phyloP scores from a whole-genome alignment of 1,140 invertebrate species.

The Macrosteles quadrilineatus region DNA sequence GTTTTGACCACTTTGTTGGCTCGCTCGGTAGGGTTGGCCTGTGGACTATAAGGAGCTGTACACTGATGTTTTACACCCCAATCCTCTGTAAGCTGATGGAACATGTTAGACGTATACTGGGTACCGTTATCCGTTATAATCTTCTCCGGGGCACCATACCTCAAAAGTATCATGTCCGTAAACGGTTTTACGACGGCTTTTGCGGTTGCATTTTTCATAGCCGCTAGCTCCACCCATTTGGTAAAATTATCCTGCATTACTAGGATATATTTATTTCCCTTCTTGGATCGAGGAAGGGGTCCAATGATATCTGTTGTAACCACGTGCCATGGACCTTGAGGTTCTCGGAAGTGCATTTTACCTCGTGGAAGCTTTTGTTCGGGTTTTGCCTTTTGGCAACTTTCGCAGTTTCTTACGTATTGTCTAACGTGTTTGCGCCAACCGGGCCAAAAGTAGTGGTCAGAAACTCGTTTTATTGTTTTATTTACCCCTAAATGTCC shows the following conservation, averaged over 20 bases:
- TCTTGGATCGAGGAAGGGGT: constrained; percentile 46
- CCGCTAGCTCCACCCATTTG: constrained; percentile 47
- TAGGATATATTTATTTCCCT: constrained; percentile 46
- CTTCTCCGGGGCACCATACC: constrained; percentile 20
- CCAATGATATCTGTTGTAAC: constrained; percentile 51
- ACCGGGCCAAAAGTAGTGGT: constrained; percentile 36
- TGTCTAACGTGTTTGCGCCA: constrained; percentile 34
- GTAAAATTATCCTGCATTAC: constrained; percentile 49
- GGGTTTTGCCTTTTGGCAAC: constrained; percentile 30
- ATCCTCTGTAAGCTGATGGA: constrained; percentile 2
- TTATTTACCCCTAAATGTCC: constrained; percentile 48
- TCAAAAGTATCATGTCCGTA: constrained; percentile 3
- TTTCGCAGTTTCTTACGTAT: constrained; percentile 39
- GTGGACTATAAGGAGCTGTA: constrained; percentile 47
- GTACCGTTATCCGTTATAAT: constrained; percentile 30
- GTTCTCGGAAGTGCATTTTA: neutral
- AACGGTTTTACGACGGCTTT: neutral
- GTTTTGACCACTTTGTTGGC: constrained; percentile 51
- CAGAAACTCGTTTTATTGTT: constrained; percentile 40
- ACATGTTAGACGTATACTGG: constrained; percentile 16
- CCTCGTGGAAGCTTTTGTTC: neutral
- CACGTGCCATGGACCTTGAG: constrained; percentile 24
- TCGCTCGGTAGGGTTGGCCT: constrained; percentile 50
- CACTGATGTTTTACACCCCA: constrained; percentile 12
- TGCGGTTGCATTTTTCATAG: constrained; percentile 43